Evolutionary conservation across 2,888 invertebrate genomes (phyloP).

Genomic region (Cephus nigrinus): DNA sequence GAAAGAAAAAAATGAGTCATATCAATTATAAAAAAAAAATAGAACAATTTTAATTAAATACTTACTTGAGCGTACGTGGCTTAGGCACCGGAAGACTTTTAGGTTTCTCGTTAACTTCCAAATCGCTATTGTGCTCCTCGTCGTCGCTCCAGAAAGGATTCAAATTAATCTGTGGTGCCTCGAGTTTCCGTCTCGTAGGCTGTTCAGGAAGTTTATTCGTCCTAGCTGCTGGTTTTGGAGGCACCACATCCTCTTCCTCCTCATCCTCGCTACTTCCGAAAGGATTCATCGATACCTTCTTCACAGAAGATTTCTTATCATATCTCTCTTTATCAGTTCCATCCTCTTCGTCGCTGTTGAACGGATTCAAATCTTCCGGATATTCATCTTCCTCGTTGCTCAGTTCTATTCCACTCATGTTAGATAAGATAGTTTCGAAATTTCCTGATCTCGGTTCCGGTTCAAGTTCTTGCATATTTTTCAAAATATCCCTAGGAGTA

Average conservation of each 20-base stretch:
- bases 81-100: slow-evolving; percentile 64
- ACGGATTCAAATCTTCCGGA: slow-evolving; percentile 87
- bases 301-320: slow-evolving; percentile 15
- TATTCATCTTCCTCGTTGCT: slow-evolving; percentile 66
- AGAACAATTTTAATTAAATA: slow-evolving; percentile 8
- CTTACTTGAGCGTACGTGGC: slow-evolving; percentile 66
- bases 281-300: slow-evolving; percentile 70
- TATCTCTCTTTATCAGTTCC: slow-evolving; percentile 61
- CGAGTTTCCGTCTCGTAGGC: slow-evolving; percentile 55
- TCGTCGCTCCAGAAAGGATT: slow-evolving; percentile 84
- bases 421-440: slow-evolving; percentile 25
- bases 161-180: slow-evolving; percentile 69
- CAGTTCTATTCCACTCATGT: slow-evolving; percentile 33
- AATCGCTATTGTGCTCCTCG: slow-evolving; percentile 74
- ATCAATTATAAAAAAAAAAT: neutral
- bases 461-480: slow-evolving; percentile 18
- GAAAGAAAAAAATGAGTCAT: neutral
- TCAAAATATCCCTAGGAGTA: slow-evolving; percentile 6
- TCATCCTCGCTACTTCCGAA: slow-evolving; percentile 75
- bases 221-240: slow-evolving; percentile 63
- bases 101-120: slow-evolving; percentile 53
- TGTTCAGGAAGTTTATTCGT: slow-evolving; percentile 41
- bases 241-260: slow-evolving; percentile 31
- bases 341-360: slow-evolving; percentile 78
- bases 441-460: slow-evolving; percentile 6